Conservation (phyloP, 2,113 vertebrate species). For the Galbula dea region DNA sequence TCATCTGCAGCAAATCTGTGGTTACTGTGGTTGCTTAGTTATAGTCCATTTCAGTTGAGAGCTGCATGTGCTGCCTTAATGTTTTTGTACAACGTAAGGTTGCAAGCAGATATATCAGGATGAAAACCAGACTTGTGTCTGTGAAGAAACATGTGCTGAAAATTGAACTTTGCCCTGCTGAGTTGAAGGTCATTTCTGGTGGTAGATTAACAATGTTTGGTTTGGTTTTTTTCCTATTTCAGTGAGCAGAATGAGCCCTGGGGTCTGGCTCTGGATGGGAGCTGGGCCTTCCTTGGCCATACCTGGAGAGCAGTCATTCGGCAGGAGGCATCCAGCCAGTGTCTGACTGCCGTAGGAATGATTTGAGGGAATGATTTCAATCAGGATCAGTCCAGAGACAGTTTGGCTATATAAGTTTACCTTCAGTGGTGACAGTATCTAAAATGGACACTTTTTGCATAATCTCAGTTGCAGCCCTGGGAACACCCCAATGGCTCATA, state of each 20-base stretch:
- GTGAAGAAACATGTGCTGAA: not conserved
- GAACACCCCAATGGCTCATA: rapidly evolving
- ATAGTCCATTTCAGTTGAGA: not conserved
- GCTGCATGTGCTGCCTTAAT: not conserved
- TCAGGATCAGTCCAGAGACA: not conserved
- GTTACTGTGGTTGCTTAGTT: not conserved
- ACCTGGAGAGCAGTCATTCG: rapidly evolving
- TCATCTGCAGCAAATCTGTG: rapidly evolving
- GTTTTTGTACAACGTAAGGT: not conserved
- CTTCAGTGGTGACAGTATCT: not conserved
- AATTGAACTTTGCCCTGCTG: not conserved
- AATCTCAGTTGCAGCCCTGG: not conserved
- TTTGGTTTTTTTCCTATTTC: not conserved
- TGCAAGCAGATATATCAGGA: not conserved
- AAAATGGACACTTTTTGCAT: not conserved
- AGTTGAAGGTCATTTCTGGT: not conserved
- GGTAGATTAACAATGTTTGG: not conserved
- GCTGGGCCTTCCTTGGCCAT: not conserved
- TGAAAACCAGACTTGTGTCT: not conserved
- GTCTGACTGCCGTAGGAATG: rapidly evolving
- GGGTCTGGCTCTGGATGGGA: not conserved
- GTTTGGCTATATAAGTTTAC: not conserved
- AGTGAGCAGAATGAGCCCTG: not conserved
- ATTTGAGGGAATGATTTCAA: not conserved
- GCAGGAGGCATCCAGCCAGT: not conserved